A percentile compares a stretch with the other conserved stretches of the same genome.
phyloP scores from a whole-genome alignment of 30 jellyfish, hydroid and myxozoan genomes.

The Pelagia noctiluca region DNA sequence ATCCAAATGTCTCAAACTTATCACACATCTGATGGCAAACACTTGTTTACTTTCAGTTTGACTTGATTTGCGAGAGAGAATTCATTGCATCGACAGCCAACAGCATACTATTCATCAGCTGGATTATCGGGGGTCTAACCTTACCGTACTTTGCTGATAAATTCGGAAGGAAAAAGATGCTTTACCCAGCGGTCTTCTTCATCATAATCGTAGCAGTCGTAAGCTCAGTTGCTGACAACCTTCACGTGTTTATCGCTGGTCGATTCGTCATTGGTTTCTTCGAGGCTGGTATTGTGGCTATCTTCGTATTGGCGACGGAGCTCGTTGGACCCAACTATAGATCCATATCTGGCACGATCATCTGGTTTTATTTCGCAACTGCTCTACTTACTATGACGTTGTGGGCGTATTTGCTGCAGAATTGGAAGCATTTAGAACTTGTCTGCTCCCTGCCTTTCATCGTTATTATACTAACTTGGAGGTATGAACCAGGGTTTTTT shows the following conservation, averaged over 20 bases:
- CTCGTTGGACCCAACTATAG: constrained; percentile 72
- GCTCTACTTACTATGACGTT: constrained; percentile 74
- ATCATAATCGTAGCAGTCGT: constrained; percentile 50
- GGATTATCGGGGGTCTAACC: constrained; percentile 87
- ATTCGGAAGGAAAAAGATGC: constrained; percentile 68
- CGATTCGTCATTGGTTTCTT: constrained; percentile 74
- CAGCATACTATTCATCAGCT: constrained; percentile 79
- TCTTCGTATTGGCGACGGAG: constrained; percentile 87
- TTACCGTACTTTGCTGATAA: constrained; percentile 73
- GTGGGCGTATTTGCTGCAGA: constrained; percentile 65
- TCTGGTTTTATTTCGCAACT: constrained; percentile 79
- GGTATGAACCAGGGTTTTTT: constrained; percentile 32
- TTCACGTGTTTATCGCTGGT: constrained; percentile 53
- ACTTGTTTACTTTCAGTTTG: constrained; percentile 64
- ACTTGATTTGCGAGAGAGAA: constrained; percentile 82
- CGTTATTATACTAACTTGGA: constrained; percentile 62
- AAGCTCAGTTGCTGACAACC: constrained; percentile 48
- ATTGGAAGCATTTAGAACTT: constrained; percentile 75
- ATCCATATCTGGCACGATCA: constrained; percentile 72
- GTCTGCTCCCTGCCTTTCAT: constrained; percentile 80
- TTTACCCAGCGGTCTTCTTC: constrained; percentile 67
- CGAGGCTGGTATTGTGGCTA: constrained; percentile 74
- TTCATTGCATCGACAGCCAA: constrained; percentile 60
- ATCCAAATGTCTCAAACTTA: not conserved
- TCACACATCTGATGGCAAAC: constrained; percentile 2